A percentile compares a stretch with the other conserved stretches of the same genome.
Evolutionary conservation across 2,888 invertebrate species (phyloP).

Genomic region (Cryptus viduatorius): DNA sequence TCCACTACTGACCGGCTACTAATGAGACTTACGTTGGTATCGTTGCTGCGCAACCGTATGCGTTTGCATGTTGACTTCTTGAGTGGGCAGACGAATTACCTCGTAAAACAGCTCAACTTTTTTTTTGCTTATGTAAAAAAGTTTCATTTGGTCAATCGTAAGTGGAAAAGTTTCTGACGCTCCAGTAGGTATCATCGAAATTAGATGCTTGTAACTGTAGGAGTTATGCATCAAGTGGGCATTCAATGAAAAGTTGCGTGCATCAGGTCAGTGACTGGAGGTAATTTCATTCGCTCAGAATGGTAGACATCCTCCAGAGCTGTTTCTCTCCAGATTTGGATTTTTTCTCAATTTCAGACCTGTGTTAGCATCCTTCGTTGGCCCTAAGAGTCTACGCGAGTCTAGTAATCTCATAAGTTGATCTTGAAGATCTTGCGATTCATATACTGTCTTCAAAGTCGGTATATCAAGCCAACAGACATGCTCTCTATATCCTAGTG

Average conservation of each 20-base stretch:
- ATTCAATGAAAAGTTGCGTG: too few species aligned
- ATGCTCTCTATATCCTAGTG: not conserved
- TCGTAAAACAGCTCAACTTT: not conserved
- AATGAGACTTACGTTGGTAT: not conserved
- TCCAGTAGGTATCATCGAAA: not conserved
- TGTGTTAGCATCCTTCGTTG: too few species aligned
- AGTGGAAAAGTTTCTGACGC: not conserved
- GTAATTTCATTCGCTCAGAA: too few species aligned
- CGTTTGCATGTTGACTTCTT: not conserved
- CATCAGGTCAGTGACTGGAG: too few species aligned
- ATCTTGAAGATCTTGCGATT: too few species aligned
- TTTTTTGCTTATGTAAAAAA: not conserved
- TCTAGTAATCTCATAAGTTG: too few species aligned
- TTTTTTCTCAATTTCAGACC: too few species aligned
- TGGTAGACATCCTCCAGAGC: too few species aligned
- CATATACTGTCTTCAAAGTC: too few species aligned
- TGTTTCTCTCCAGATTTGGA: too few species aligned
- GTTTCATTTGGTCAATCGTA: not conserved
- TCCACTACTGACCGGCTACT: slow-evolving; percentile 9
- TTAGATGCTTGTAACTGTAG: not conserved
- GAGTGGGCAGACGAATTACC: not conserved
- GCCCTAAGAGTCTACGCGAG: too few species aligned
- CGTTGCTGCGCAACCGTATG: not conserved
- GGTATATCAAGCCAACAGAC: not conserved
- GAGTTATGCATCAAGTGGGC: not conserved